These are phyloP conservation scores for Accipiter cooperii DNA, from an alignment of 2,113 vertebrate genomes.

Conservation along the genomic window DNA sequence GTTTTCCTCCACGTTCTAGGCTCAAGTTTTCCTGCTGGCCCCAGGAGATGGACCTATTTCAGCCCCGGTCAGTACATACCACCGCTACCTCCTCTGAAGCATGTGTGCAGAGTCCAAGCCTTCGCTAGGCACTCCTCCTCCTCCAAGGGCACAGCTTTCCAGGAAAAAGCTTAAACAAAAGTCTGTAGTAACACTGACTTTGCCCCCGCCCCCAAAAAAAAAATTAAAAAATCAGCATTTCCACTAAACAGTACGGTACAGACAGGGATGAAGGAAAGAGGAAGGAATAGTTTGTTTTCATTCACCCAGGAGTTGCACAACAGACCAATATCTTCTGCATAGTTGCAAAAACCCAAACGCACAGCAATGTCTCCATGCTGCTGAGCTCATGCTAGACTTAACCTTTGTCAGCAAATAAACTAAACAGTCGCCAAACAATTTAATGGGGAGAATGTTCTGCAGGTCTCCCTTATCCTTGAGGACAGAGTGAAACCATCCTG, in stretches of 20 bases:
- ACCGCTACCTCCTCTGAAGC: rapidly evolving
- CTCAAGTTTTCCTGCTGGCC: not conserved
- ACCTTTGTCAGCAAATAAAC: not conserved
- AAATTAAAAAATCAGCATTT: not conserved
- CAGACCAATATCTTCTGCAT: not conserved
- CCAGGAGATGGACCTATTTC: not conserved
- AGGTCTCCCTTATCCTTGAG: not conserved
- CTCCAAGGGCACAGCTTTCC: not conserved
- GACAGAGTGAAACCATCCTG: not conserved
- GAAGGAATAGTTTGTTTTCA: not conserved
- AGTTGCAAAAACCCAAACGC: not conserved
- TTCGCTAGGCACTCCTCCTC: not conserved
- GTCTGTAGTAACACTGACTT: not conserved
- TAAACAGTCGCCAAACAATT: not conserved
- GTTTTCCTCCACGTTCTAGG: not conserved
- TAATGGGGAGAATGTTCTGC: not conserved
- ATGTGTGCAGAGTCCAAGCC: not conserved
- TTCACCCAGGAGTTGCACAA: not conserved
- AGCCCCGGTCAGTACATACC: not conserved
- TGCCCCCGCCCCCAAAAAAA: too few species aligned
- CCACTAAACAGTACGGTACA: not conserved
- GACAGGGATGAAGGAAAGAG: not conserved
- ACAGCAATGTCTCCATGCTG: rapidly evolving
- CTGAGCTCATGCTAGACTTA: not conserved
- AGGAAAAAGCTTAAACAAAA: not conserved